These are phyloP conservation scores for Tinea pellionella DNA, from an alignment of 2,888 invertebrate genomes.

Conservation along the genomic window DNA sequence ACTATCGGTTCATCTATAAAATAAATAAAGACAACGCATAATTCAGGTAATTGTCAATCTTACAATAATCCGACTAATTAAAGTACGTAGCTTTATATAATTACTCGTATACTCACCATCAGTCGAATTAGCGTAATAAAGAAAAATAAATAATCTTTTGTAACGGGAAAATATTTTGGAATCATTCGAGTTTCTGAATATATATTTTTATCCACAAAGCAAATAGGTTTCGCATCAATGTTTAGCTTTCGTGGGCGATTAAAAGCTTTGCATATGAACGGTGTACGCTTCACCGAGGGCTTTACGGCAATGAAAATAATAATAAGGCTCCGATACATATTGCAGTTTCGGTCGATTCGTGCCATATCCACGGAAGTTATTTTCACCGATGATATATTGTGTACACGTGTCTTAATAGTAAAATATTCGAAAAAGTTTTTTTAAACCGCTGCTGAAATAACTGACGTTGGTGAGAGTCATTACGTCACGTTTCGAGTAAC, in stretches of 20 bases:
- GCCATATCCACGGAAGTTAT: neutral
- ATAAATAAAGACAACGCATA: too few species aligned
- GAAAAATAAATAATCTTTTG: too few species aligned
- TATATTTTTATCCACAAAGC: neutral
- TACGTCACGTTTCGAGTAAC: neutral
- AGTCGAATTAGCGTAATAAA: too few species aligned
- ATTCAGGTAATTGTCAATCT: too few species aligned
- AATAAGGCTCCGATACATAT: neutral
- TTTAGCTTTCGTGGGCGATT: constrained; percentile 10
- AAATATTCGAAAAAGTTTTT: neutral
- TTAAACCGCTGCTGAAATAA: neutral
- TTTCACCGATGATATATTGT: neutral
- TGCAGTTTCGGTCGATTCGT: neutral
- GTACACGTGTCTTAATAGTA: neutral
- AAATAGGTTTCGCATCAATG: constrained; percentile 10
- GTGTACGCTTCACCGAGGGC: constrained; percentile 1
- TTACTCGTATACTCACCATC: too few species aligned
- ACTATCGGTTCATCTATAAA: too few species aligned
- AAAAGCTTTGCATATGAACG: constrained; percentile 13
- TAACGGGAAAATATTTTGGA: neutral
- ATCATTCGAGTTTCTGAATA: neutral
- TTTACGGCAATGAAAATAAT: constrained; percentile 5
- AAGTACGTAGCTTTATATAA: too few species aligned
- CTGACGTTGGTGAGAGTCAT: neutral
- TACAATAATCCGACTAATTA: too few species aligned